phyloP scores from a whole-genome alignment of 2,113 vertebrate genomes.

The Istiophorus platypterus region DNA sequence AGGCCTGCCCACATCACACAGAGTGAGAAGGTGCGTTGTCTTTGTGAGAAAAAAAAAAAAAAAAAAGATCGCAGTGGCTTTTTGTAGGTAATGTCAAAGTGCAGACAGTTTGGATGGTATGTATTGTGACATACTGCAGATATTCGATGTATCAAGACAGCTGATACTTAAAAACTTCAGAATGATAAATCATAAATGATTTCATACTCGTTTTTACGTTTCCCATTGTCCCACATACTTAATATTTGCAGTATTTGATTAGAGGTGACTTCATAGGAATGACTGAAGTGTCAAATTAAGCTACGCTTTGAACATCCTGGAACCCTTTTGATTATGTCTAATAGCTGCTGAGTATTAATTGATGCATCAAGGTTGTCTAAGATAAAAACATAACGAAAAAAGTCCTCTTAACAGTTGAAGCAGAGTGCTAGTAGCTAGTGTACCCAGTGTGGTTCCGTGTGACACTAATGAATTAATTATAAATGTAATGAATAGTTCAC shows the following conservation, averaged over 20 bases:
- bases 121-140: neutral
- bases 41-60: neutral
- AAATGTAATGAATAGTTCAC: too few species aligned
- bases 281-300: neutral
- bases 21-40: slow-evolving; percentile 27
- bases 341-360: neutral
- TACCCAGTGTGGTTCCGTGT: neutral
- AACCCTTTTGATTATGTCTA: neutral
- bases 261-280: neutral
- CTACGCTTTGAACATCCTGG: neutral
- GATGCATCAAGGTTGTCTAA: neutral
- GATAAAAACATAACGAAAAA: neutral
- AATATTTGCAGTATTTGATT: too few species aligned
- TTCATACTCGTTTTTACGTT: neutral
- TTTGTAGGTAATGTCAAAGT: neutral
- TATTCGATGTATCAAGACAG: neutral
- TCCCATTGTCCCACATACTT: neutral
- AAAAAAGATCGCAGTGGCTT: neutral
- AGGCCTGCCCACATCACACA: slow-evolving; percentile 75
- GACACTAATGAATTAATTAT: too few species aligned
- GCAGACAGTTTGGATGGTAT: neutral
- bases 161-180: neutral
- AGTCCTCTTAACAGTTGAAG: neutral
- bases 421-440: neutral
- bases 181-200: neutral